Evolutionary conservation across 2,797 vertebrate genomes (phyloP), one percentile per base, ranked within the genome.

Genomic region (Buceros bicornis): DNA sequence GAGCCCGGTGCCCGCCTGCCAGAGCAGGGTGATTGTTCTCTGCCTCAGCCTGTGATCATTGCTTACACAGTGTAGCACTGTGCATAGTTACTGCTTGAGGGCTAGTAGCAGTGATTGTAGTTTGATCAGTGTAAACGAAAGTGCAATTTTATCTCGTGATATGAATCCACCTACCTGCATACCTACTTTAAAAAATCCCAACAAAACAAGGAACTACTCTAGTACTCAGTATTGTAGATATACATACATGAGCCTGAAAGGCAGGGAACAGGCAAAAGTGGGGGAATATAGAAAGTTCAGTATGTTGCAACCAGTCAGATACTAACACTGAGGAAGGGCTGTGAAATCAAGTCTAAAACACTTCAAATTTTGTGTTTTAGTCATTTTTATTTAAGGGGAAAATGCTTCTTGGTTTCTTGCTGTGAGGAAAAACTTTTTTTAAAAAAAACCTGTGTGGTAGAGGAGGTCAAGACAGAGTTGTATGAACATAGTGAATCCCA

Each of bases 1-100:
- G 92, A 94, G 82, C 35, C 45, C 37, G 14, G 51, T n/a, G 61
- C 48, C 60, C 56, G 57, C 50, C 72, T 94, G 42, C 62, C 40
- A 5, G 85, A 88, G 79, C 13, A 3, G 15, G 2, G 25, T 1
- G 13, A 56, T 76, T 31, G 24, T 83, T 88, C 77, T 47, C 14
- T 5, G 72, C 69, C 29, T 3, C 60, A 78, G 80, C 54, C 88
- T 91, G 50, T 58, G 88, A 66, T 81, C 10, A 0, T 54, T 72
- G 78, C 82, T 95, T 85, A 85, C 1, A 0, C 47, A 45, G 74
- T 2, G 2, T 42, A 33, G 58, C 10, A 2, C 60, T 31, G 14
- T 2, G 29, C 33, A 56, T 21, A 66, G 54, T 57, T 65, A 35
- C 37, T 77, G 8, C 81, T 72, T 56, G 6, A 79, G 72, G 57